Evolutionary conservation across 2,113 vertebrate genomes (phyloP).

Genomic region (Gobius niger): DNA sequence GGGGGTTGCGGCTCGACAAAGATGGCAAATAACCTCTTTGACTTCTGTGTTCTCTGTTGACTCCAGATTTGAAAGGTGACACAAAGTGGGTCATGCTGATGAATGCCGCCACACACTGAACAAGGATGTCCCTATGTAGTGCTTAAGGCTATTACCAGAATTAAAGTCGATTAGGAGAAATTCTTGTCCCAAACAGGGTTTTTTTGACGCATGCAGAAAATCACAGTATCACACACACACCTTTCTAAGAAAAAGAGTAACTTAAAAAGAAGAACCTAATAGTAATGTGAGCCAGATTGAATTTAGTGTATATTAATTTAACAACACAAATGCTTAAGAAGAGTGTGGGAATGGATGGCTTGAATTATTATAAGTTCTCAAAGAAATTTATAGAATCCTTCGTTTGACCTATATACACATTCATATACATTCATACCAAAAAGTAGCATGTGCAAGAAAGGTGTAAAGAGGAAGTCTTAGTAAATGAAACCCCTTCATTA

Average conservation of each 20-base stretch:
- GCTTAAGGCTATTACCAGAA: conserved; percentile 33
- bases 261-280: conserved; percentile 1
- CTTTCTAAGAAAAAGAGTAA: neutral
- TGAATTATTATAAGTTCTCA: no score
- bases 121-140: conserved; percentile 55
- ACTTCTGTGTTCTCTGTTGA: conserved; percentile 54
- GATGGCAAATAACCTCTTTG: conserved; percentile 58
- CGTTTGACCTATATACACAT: no score
- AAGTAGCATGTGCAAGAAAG: conserved; percentile 8
- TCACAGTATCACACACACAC: neutral
- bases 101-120: conserved; percentile 59
- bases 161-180: conserved; percentile 32
- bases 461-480: conserved; percentile 15
- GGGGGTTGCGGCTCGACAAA: conserved; percentile 40
- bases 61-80: conserved; percentile 68
- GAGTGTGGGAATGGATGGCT: no score
- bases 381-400: no score
- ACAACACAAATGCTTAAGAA: no score
- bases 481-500: conserved; percentile 53
- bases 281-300: neutral
- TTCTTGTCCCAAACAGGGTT: conserved; percentile 15
- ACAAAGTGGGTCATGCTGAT: conserved; percentile 60
- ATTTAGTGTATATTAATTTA: no score
- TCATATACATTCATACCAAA: neutral
- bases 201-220: neutral